A percentile compares a stretch with the other conserved stretches of the same genome.
phyloP scores from a whole-genome alignment of 2,888 invertebrate species.

The Hypomecis punctinalis region DNA sequence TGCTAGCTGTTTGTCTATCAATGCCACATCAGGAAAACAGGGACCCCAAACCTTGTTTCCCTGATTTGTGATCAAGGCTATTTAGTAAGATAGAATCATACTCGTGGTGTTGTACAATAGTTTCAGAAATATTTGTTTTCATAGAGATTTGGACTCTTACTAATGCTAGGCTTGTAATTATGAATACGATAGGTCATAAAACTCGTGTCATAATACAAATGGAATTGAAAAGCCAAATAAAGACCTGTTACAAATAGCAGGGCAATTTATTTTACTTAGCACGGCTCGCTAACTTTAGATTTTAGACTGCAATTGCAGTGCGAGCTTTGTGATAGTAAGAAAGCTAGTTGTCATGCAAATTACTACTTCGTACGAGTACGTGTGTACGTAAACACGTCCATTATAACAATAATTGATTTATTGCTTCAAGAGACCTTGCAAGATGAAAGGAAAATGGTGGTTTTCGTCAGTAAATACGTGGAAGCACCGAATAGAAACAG shows the following conservation, averaged over 20 bases:
- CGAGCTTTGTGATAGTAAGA: constrained; percentile 41
- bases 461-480: constrained; percentile 33
- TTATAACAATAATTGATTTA: constrained; percentile 7
- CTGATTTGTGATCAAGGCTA: too few species aligned
- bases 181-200: constrained; percentile 15
- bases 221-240: constrained; percentile 30
- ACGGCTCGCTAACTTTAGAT: constrained; percentile 35
- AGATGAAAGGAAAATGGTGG: constrained; percentile 22
- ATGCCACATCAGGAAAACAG: too few species aligned
- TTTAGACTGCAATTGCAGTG: constrained; percentile 33
- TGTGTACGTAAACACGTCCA: not conserved
- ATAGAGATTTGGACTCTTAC: too few species aligned
- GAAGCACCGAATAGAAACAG: constrained; percentile 33
- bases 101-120: not conserved
- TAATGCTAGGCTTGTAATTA: not conserved
- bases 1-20: too few species aligned
- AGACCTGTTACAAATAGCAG: constrained; percentile 37
- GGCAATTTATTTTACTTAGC: constrained; percentile 46
- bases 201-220: constrained; percentile 22
- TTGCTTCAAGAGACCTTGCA: constrained; percentile 10
- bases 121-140: not conserved
- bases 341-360: constrained; percentile 32
- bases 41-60: too few species aligned
- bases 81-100: too few species aligned
- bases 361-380: not conserved